These are phyloP conservation scores for Pseudomyrmex gracilis DNA, from an alignment of 1,140 invertebrate species.

Conservation along the genomic window DNA sequence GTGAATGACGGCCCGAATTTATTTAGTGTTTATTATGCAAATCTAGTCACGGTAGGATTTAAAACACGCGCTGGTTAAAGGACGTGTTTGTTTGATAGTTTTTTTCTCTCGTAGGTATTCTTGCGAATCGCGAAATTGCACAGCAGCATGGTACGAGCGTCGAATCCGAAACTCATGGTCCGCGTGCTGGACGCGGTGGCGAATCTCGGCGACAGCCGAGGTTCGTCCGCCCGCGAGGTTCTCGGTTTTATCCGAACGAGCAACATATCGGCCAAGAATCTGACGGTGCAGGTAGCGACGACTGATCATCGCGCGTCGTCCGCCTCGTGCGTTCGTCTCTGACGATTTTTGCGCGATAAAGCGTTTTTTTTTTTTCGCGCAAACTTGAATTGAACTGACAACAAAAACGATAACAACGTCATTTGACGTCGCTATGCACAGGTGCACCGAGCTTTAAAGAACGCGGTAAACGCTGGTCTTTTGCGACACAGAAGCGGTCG, in stretches of 20 bases:
- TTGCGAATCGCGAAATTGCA: not conserved
- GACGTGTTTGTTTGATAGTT: no score
- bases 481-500: slow-evolving; percentile 78
- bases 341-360: not conserved
- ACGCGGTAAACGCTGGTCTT: slow-evolving; percentile 79
- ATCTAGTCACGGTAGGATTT: no score
- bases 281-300: slow-evolving; percentile 75
- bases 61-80: no score
- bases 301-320: not conserved
- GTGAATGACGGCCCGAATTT: slow-evolving; percentile 8
- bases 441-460: slow-evolving; percentile 80
- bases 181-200: slow-evolving; percentile 75
- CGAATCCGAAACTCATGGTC: slow-evolving; percentile 75
- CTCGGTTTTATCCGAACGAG: slow-evolving; percentile 69
- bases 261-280: slow-evolving; percentile 64
- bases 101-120: no score
- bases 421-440: slow-evolving; percentile 55
- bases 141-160: slow-evolving; percentile 72
- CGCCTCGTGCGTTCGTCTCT: not conserved
- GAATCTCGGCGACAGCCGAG: slow-evolving; percentile 68
- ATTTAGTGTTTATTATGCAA: slow-evolving; percentile 22
- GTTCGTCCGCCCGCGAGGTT: slow-evolving; percentile 73
- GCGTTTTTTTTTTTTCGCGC: no score
- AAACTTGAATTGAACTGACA: no score
- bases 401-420: not conserved